Conservation (phyloP, 2,797 vertebrate genomes). For the Ambastaia sidthimunki region DNA sequence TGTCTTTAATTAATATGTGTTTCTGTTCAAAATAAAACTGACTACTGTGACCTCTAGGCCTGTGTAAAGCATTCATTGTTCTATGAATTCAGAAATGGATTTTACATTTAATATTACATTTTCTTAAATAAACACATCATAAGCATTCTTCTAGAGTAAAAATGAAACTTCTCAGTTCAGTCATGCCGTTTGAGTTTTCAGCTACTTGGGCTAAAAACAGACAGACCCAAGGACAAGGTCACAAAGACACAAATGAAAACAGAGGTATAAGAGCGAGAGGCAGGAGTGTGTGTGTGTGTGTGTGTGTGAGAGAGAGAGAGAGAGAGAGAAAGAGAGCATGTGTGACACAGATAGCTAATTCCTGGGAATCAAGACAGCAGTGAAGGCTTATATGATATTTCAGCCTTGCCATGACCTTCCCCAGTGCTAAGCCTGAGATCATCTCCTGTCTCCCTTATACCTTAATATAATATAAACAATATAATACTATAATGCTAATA, state of each 20-base stretch:
- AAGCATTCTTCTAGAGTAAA: conserved; percentile 21
- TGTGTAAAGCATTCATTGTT: background rate
- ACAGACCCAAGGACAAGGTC: conserved; percentile 79
- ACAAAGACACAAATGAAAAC: conserved; percentile 75
- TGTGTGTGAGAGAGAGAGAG: conserved; percentile 60
- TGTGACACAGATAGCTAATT: conserved; percentile 54
- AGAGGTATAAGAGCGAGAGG: conserved; percentile 66
- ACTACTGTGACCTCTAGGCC: background rate
- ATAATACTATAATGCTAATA: no score
- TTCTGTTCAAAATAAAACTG: background rate
- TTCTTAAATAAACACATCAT: background rate
- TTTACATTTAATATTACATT: background rate
- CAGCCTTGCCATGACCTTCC: conserved; percentile 69
- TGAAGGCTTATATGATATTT: conserved; percentile 55
- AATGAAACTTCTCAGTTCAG: conserved; percentile 36
- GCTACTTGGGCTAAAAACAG: conserved; percentile 66
- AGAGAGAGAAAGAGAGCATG: conserved; percentile 12
- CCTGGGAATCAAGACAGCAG: conserved; percentile 71
- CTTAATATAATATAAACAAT: background rate
- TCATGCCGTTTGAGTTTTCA: conserved; percentile 50
- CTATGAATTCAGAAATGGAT: background rate
- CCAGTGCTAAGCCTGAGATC: conserved; percentile 67
- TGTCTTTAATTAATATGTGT: no score
- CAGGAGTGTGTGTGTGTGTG: conserved; percentile 65
- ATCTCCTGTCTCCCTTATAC: conserved; percentile 12